A percentile compares a stretch with the other conserved stretches of the same genome.
These are phyloP conservation scores for Chelidonichthys spinosus DNA, from an alignment of 2,797 vertebrate species.

Conservation along the genomic window DNA sequence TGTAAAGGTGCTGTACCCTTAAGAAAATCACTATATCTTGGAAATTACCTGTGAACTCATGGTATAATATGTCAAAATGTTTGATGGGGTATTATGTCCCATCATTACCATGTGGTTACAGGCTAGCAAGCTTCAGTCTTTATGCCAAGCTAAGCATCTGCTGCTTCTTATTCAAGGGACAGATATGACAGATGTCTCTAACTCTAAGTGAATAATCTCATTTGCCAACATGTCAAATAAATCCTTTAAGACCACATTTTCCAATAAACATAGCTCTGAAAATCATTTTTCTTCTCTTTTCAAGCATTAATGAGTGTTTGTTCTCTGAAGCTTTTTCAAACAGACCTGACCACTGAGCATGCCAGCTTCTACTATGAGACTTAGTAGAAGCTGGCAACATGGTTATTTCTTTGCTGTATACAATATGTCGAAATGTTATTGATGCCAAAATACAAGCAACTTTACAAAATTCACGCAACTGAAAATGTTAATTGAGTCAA, in stretches of 20 bases:
- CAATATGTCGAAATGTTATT: slow-evolving; percentile 20
- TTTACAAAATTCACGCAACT: slow-evolving; percentile 24
- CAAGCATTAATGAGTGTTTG: slow-evolving; percentile 1
- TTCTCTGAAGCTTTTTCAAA: neutral
- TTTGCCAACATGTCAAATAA: neutral
- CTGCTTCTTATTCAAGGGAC: neutral
- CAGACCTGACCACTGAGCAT: slow-evolving; percentile 19
- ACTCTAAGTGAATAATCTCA: neutral
- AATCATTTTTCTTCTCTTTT: neutral
- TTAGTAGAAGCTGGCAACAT: slow-evolving; percentile 27
- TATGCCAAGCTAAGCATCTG: neutral
- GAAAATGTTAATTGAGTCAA: slow-evolving; percentile 38
- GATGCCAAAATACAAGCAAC: slow-evolving; percentile 25
- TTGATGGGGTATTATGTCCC: neutral
- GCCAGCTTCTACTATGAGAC: neutral
- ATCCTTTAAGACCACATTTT: neutral
- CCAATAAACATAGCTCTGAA: neutral
- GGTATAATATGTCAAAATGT: neutral
- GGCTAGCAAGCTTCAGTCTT: neutral
- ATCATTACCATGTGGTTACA: neutral
- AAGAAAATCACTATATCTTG: neutral
- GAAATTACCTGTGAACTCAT: neutral
- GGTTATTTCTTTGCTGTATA: slow-evolving; percentile 19
- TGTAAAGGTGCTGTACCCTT: slow-evolving; percentile 10
- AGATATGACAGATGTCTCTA: neutral